These are phyloP conservation scores for Gymnobelideus leadbeateri DNA, from an alignment of 2,113 vertebrate species.

Conservation along the genomic window DNA sequence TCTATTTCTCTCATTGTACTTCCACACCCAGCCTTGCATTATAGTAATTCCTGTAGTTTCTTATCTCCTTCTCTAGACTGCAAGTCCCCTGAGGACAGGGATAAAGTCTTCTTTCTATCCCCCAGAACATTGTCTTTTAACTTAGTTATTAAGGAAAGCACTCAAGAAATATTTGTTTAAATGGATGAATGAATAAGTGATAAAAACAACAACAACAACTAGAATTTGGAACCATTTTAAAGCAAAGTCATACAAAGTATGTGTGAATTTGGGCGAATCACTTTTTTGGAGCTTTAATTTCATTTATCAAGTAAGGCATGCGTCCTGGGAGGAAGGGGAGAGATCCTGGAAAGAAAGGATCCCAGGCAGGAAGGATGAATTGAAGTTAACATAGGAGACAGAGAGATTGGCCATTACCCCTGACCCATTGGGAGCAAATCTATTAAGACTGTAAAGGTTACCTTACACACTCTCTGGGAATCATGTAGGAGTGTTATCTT, in stretches of 20 bases:
- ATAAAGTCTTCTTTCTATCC: not conserved
- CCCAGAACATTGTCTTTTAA: not conserved
- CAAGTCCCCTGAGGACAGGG: not conserved
- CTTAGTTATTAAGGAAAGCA: not conserved
- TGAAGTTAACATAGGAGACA: not conserved
- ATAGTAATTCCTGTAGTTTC: not conserved
- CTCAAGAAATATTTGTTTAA: not conserved
- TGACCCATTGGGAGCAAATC: not conserved
- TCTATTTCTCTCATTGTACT: not conserved
- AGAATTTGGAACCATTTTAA: not conserved
- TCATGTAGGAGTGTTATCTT: not conserved
- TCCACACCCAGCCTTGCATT: not conserved
- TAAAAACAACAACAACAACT: not conserved
- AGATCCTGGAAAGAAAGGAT: not conserved
- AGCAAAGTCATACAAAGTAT: not conserved
- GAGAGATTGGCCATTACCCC: not conserved
- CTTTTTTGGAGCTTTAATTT: not conserved
- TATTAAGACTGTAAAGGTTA: not conserved
- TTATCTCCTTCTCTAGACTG: not conserved
- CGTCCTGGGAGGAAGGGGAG: not conserved
- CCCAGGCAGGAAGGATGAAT: fast-evolving
- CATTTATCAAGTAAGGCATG: not conserved
- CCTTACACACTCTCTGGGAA: not conserved
- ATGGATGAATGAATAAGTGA: not conserved
- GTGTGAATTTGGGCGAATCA: not conserved